These are phyloP conservation scores for Nanger granti DNA, from an alignment of 2,113 vertebrate species.

Conservation along the genomic window DNA sequence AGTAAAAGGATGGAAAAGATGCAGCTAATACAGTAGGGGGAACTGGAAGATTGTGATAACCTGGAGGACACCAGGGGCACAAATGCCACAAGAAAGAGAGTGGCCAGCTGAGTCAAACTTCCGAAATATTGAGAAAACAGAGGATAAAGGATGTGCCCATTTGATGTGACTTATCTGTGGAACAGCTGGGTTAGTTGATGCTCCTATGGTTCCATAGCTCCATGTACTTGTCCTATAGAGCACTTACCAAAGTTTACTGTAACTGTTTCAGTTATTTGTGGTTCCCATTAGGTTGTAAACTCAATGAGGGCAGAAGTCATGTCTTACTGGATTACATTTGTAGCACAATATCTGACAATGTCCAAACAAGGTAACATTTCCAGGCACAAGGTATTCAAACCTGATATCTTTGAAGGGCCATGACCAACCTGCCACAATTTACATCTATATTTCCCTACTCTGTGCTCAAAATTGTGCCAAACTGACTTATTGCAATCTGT, in stretches of 20 bases:
- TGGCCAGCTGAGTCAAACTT: not conserved
- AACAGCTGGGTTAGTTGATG: not conserved
- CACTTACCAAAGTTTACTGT: not conserved
- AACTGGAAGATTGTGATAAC: not conserved
- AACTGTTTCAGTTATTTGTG: not conserved
- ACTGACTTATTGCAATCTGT: not conserved
- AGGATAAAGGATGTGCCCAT: not conserved
- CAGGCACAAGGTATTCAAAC: not conserved
- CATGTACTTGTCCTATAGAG: too few species aligned
- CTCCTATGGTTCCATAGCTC: not conserved
- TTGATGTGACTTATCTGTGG: not conserved
- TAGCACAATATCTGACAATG: not conserved
- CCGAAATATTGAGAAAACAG: not conserved
- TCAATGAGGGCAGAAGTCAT: not conserved
- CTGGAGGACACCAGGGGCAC: not conserved
- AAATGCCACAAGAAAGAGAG: not conserved
- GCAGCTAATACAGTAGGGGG: not conserved
- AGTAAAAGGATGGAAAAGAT: not conserved
- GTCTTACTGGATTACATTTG: not conserved
- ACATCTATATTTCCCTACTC: not conserved
- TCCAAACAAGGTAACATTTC: not conserved
- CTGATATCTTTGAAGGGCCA: not conserved
- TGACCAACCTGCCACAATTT: not conserved
- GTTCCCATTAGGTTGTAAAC: not conserved
- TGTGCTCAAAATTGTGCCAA: not conserved